These are phyloP conservation scores for Lasioglossum figueresi DNA, from an alignment of 2,888 invertebrate genomes.

Conservation along the genomic window DNA sequence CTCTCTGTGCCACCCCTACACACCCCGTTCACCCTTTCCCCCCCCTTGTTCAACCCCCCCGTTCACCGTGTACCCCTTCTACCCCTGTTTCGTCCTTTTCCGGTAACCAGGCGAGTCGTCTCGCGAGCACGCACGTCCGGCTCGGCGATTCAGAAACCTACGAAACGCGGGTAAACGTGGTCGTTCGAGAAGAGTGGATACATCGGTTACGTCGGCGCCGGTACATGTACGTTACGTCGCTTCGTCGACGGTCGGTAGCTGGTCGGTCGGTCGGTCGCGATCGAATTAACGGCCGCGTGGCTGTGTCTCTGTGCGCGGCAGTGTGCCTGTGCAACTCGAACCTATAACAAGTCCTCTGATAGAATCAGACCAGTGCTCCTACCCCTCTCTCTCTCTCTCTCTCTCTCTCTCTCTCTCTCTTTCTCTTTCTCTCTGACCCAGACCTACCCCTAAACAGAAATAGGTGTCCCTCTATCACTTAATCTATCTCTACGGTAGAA, in stretches of 20 bases:
- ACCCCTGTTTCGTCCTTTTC: conserved; percentile 53
- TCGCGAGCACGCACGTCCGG: conserved; percentile 63
- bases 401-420: too few species aligned
- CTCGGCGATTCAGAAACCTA: conserved; percentile 65
- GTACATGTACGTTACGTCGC: neutral
- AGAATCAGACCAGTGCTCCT: neutral
- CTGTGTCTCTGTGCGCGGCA: conserved; percentile 27
- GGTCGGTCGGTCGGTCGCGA: conserved; percentile 12
- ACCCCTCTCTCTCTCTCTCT: neutral
- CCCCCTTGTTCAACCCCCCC: neutral
- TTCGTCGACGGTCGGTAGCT: neutral
- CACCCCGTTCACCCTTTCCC: neutral
- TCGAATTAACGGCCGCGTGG: conserved; percentile 28
- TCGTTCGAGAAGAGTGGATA: conserved; percentile 39
- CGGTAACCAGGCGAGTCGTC: conserved; percentile 45
- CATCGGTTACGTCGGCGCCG: conserved; percentile 25
- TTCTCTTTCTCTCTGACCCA: neutral
- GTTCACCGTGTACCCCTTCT: conserved; percentile 7
- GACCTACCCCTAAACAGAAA: neutral
- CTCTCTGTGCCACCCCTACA: neutral
- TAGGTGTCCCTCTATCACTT: neutral
- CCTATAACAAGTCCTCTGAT: neutral
- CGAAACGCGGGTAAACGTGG: conserved; percentile 68
- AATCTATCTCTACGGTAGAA: neutral
- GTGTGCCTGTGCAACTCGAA: conserved; percentile 30